These are phyloP conservation scores for Apis cerana DNA, from an alignment of 1,140 invertebrate genomes.

Conservation along the genomic window DNA sequence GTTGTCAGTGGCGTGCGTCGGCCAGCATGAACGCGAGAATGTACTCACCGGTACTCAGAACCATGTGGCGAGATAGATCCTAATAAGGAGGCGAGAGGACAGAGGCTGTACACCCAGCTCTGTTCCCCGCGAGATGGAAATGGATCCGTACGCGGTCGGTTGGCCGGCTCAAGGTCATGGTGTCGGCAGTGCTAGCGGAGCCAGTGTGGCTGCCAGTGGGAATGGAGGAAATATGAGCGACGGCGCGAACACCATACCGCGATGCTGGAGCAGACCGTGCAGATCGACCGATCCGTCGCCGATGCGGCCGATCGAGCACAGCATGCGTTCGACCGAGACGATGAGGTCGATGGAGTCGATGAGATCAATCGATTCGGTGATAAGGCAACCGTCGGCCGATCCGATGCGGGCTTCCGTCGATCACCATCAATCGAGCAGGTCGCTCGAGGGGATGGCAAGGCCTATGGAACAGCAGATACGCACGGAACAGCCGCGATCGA, in stretches of 20 bases:
- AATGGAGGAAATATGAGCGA: conserved; percentile 9
- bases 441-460: conserved; percentile 71
- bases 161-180: conserved; percentile 75
- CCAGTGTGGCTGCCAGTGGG: conserved; percentile 23
- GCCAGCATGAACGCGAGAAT: conserved; percentile 15
- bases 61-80: conserved; percentile 57
- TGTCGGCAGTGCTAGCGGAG: conserved; percentile 43
- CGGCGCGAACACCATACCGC: conserved; percentile 56
- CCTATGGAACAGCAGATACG: conserved; percentile 65
- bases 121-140: conserved; percentile 50
- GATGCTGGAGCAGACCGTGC: conserved; percentile 78
- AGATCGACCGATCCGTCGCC: conserved; percentile 79
- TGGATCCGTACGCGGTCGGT: conserved; percentile 75
- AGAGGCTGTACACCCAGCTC: conserved; percentile 1
- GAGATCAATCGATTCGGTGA: conserved; percentile 76
- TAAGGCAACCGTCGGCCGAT: conserved; percentile 66
- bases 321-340: conserved; percentile 75
- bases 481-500: conserved; percentile 70
- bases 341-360: conserved; percentile 79
- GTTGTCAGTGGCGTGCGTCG: neutral
- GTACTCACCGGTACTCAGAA: conserved; percentile 74
- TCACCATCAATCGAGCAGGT: conserved; percentile 70
- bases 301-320: conserved; percentile 77
- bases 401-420: conserved; percentile 54
- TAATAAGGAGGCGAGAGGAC: conserved; percentile 19